phyloP scores from a whole-genome alignment of 2,113 vertebrate genomes.

The Macrotis lagotis region DNA sequence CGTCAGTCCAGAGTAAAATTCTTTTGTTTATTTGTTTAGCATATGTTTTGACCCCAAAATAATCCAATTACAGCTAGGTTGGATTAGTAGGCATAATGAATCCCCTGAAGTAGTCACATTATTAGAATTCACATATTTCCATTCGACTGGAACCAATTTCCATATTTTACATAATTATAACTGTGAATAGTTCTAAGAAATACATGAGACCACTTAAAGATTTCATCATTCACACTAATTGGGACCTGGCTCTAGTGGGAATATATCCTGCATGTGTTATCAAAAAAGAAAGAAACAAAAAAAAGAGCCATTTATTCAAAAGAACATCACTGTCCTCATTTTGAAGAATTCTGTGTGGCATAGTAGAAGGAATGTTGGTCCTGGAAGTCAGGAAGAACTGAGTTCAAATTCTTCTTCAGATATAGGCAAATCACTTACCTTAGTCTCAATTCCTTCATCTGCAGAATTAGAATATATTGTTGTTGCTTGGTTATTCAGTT shows the following conservation, averaged over 20 bases:
- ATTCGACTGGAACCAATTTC: neutral
- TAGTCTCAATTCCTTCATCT: conserved; percentile 36
- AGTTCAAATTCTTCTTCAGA: conserved; percentile 45
- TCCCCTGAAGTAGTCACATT: neutral
- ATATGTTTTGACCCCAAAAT: neutral
- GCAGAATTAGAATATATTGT: conserved; percentile 8
- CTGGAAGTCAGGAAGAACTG: conserved; percentile 2
- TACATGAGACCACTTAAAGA: neutral
- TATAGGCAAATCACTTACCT: conserved; percentile 10
- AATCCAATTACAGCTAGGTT: neutral
- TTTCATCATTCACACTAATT: neutral
- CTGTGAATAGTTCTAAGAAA: neutral
- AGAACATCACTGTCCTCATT: neutral
- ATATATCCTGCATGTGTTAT: neutral
- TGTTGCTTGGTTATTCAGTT: neutral
- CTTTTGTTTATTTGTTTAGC: neutral
- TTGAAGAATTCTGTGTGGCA: neutral
- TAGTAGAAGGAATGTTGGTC: neutral
- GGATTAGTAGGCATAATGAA: neutral
- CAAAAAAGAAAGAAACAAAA: neutral
- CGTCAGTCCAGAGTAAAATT: neutral
- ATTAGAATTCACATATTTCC: neutral
- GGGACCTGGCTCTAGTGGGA: neutral
- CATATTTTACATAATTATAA: neutral
- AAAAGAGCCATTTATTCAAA: neutral